phyloP scores from a whole-genome alignment of 2,888 invertebrate species.

The Myathropa florea region DNA sequence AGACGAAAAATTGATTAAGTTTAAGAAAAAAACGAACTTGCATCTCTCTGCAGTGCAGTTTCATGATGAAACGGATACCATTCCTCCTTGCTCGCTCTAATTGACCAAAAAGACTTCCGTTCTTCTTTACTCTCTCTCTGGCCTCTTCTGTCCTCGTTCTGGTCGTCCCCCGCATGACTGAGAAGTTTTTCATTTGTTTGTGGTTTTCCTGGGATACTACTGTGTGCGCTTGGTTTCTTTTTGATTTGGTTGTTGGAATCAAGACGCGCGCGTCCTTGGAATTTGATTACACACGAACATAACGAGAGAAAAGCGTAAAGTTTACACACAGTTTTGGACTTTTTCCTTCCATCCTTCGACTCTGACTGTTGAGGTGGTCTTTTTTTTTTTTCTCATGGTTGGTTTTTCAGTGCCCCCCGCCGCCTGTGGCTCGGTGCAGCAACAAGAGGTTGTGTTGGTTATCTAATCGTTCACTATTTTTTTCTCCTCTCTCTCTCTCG shows the following conservation, averaged over 20 bases:
- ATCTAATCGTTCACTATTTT: constrained; percentile 54
- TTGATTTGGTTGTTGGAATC: constrained; percentile 31
- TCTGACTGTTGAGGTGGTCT: background rate
- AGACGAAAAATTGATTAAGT: constrained; percentile 60
- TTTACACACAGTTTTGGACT: constrained; percentile 61
- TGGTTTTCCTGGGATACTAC: constrained; percentile 16
- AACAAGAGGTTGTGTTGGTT: constrained; percentile 54
- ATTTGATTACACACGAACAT: constrained; percentile 62
- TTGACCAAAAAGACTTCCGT: constrained; percentile 67
- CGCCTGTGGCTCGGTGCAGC: constrained; percentile 1
- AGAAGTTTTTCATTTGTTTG: constrained; percentile 59
- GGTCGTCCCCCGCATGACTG: background rate
- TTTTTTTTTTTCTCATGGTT: too few relatives aligned
- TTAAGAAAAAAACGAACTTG: constrained; percentile 55
- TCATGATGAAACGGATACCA: constrained; percentile 27
- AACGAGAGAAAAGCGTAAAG: constrained; percentile 52
- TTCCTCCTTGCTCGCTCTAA: constrained; percentile 46
- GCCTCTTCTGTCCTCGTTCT: constrained; percentile 5
- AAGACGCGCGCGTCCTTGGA: constrained; percentile 65
- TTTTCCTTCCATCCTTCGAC: constrained; percentile 6
- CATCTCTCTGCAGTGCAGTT: constrained; percentile 38
- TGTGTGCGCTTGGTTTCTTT: background rate
- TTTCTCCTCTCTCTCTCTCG: background rate
- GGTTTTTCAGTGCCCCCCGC: background rate
- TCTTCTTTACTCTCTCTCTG: background rate